A percentile compares a stretch with the other conserved stretches of the same genome.
Conservation (phyloP, 2,113 vertebrate species). For the Anarrhichthys ocellatus region DNA sequence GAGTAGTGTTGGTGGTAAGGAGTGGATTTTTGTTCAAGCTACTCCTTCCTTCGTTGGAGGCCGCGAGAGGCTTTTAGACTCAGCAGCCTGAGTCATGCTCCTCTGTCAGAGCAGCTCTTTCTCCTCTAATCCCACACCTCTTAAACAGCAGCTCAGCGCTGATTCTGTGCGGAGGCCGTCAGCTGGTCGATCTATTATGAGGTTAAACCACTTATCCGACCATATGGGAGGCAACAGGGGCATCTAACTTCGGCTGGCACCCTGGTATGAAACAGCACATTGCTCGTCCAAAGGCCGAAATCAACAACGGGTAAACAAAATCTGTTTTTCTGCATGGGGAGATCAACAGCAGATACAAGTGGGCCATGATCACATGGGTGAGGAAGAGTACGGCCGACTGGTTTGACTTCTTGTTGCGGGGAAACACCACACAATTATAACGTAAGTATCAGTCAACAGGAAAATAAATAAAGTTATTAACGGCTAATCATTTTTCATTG, state of each 20-base stretch:
- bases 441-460: background rate
- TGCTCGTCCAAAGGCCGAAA: background rate
- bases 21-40: background rate
- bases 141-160: constrained; percentile 53
- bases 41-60: background rate
- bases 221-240: constrained; percentile 59
- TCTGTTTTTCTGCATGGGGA: constrained; percentile 33
- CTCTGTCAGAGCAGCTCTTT: constrained; percentile 2
- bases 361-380: background rate
- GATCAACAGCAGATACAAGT: constrained; percentile 3
- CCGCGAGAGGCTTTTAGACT: background rate
- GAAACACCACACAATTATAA: background rate
- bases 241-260: constrained; percentile 47
- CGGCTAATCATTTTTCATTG: background rate
- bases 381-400: background rate
- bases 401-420: background rate
- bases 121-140: constrained; percentile 56
- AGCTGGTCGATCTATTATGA: constrained; percentile 48
- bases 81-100: constrained; percentile 23
- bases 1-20: background rate
- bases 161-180: constrained; percentile 23
- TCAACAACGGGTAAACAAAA: constrained; percentile 47
- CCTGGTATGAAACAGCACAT: constrained; percentile 43
- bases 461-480: background rate
- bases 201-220: constrained; percentile 78